Conservation (phyloP, 1,140 invertebrate genomes). For the Caenorhabditis remanei region DNA sequence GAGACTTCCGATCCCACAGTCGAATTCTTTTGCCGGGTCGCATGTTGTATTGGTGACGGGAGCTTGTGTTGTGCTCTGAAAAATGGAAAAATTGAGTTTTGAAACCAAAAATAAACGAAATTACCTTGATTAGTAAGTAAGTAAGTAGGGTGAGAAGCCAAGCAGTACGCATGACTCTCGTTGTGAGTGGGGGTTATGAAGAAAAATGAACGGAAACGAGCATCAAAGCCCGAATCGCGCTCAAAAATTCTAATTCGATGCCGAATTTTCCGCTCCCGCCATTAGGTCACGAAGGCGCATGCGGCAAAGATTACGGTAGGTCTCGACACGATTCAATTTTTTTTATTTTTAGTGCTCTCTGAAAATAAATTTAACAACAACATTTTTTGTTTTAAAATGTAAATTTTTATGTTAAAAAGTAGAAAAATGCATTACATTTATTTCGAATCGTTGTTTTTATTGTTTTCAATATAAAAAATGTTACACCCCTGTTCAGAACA, state of each 20-base stretch:
- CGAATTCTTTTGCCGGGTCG: slow-evolving; percentile 3
- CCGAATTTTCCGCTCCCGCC: too few relatives aligned
- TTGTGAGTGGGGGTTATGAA: background rate
- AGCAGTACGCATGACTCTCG: slow-evolving; percentile 40
- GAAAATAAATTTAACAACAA: too few relatives aligned
- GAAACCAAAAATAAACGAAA: background rate
- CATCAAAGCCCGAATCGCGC: background rate
- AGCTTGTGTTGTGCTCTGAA: slow-evolving; percentile 34
- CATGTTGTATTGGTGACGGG: slow-evolving; percentile 32
- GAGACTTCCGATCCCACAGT: background rate
- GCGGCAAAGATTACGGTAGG: too few relatives aligned
- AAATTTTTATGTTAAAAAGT: too few relatives aligned
- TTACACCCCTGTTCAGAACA: slow-evolving; percentile 34
- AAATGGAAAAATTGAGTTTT: background rate
- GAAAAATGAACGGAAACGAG: background rate
- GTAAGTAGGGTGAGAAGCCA: slow-evolving; percentile 33
- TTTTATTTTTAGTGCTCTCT: too few relatives aligned
- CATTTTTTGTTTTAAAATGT: too few relatives aligned
- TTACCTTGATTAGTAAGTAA: slow-evolving; percentile 50
- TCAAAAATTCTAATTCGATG: too few relatives aligned
- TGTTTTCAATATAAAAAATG: background rate
- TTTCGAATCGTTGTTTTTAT: slow-evolving; percentile 21
- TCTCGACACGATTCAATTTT: too few relatives aligned
- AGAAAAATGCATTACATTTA: background rate
- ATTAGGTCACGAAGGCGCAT: too few relatives aligned